Percentiles rank a stretch among this genome's conserved stretches.
Evolutionary conservation across 2,888 invertebrate species (phyloP).

Genomic region (Zaprionus obscuricornis): DNA sequence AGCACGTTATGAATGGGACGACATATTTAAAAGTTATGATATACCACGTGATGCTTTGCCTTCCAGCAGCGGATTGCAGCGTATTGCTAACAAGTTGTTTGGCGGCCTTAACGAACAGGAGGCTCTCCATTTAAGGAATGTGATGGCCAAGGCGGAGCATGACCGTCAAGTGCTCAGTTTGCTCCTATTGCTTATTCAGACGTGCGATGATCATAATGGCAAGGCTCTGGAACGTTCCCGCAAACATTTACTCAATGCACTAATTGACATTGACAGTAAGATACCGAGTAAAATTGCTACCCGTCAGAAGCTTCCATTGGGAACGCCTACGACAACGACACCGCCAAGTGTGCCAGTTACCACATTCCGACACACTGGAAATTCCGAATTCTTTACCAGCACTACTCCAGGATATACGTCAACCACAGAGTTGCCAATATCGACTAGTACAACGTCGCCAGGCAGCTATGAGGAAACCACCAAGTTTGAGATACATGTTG

Average conservation of each 20-base stretch:
- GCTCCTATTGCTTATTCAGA: slow-evolving; percentile 90
- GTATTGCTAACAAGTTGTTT: slow-evolving; percentile 90
- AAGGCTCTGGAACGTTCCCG: slow-evolving; percentile 89
- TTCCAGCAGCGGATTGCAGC: slow-evolving; percentile 87
- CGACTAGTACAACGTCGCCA: slow-evolving; percentile 54
- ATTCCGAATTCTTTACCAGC: slow-evolving; percentile 73
- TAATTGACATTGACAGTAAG: slow-evolving; percentile 86
- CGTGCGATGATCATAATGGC: slow-evolving; percentile 89
- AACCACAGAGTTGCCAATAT: slow-evolving; percentile 60
- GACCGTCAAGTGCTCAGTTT: slow-evolving; percentile 90
- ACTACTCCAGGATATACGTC: slow-evolving; percentile 72
- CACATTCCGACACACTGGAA: slow-evolving; percentile 68
- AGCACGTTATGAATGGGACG: slow-evolving; percentile 79
- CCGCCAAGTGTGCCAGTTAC: slow-evolving; percentile 66
- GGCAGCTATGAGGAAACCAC: slow-evolving; percentile 80
- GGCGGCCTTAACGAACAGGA: slow-evolving; percentile 90
- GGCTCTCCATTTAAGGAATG: slow-evolving; percentile 89
- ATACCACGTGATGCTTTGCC: slow-evolving; percentile 84
- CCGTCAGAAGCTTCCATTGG: slow-evolving; percentile 43
- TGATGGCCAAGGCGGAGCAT: slow-evolving; percentile 92
- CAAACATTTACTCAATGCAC: slow-evolving; percentile 87
- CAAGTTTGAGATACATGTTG: slow-evolving; percentile 81
- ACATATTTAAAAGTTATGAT: slow-evolving; percentile 84
- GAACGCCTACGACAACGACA: slow-evolving; percentile 45
- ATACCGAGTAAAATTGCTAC: slow-evolving; percentile 50